Evolutionary conservation across 2,797 vertebrate genomes (phyloP).

Genomic region (Anguilla anguilla): DNA sequence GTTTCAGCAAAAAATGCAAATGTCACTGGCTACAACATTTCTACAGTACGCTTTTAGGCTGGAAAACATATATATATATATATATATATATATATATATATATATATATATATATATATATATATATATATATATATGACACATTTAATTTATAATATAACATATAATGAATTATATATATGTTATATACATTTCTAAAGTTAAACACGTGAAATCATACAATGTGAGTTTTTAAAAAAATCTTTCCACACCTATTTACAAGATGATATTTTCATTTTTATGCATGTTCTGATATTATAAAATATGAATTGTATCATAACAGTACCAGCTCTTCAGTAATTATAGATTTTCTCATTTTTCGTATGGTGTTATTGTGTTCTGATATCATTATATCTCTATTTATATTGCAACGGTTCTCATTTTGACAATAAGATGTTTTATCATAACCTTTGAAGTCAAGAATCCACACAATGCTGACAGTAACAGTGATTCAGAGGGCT

Average conservation of each 20-base stretch:
- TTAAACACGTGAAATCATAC: slow-evolving; percentile 10
- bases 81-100: slow-evolving; percentile 42
- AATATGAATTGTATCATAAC: too few species aligned
- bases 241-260: too few species aligned
- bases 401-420: slow-evolving; percentile 5
- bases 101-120: too few species aligned
- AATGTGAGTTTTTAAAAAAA: neutral
- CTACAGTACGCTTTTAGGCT: neutral
- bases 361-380: neutral
- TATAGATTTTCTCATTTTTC: neutral
- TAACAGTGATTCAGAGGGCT: slow-evolving; percentile 58
- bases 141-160: slow-evolving; percentile 36
- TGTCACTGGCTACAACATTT: neutral
- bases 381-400: slow-evolving; percentile 6
- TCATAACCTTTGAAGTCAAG: slow-evolving; percentile 57
- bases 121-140: slow-evolving; percentile 28
- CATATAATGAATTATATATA: slow-evolving; percentile 39
- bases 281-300: neutral
- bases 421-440: slow-evolving; percentile 55
- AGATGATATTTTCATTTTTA: too few species aligned
- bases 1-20: neutral
- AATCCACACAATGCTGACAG: slow-evolving; percentile 53
- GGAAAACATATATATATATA: slow-evolving; percentile 7
- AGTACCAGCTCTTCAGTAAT: slow-evolving; percentile 28
- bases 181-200: slow-evolving; percentile 43